Conservation (phyloP, 2,113 vertebrate genomes). For the Dolichotis patagonum region DNA sequence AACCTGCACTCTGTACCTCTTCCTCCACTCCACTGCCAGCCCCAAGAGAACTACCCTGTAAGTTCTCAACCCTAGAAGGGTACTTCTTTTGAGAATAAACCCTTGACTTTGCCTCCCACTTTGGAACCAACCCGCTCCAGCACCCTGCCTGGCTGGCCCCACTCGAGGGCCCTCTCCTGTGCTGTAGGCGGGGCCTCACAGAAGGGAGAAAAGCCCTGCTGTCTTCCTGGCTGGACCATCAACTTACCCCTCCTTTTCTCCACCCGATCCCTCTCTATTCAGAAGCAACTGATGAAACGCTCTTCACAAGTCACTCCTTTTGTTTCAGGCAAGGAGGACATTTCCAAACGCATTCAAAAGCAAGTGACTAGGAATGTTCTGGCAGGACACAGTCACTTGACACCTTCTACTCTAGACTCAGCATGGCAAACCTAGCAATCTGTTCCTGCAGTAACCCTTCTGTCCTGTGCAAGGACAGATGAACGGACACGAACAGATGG, state of each 20-base stretch:
- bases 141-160: not conserved
- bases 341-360: conserved; percentile 74
- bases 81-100: conserved; percentile 54
- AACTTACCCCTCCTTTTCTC: conserved; percentile 38
- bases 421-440: conserved; percentile 46
- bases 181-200: not conserved
- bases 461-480: conserved; percentile 72
- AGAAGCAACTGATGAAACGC: conserved; percentile 64
- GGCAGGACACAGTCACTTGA: conserved; percentile 66
- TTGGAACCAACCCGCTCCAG: not conserved
- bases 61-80: conserved; percentile 18
- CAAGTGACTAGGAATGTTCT: conserved; percentile 66
- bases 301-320: conserved; percentile 75
- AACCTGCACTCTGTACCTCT: not conserved
- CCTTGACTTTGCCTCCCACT: conserved; percentile 19
- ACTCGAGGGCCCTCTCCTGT: not conserved
- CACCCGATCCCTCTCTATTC: conserved; percentile 45
- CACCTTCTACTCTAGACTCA: conserved; percentile 71
- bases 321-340: conserved; percentile 57
- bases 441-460: conserved; percentile 77
- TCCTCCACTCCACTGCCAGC: not conserved
- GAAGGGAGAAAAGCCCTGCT: conserved; percentile 53
- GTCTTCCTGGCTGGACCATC: conserved; percentile 40
- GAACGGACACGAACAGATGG: conserved; percentile 54
- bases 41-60: not conserved